phyloP scores from a whole-genome alignment of 2,797 vertebrate species.

The Danio jaintianensis region DNA sequence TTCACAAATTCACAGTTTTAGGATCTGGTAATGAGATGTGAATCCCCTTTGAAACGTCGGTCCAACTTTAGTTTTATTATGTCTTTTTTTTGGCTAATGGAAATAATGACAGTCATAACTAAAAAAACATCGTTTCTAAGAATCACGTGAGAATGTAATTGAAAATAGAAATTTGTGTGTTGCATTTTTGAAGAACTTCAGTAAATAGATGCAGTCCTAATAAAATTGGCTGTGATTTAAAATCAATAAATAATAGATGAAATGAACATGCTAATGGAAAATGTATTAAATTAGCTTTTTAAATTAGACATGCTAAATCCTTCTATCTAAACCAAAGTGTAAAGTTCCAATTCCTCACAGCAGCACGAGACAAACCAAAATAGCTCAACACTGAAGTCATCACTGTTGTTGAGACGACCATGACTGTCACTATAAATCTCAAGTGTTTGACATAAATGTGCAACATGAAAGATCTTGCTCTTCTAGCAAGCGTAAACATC shows the following conservation, averaged over 20 bases:
- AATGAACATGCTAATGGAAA: background rate
- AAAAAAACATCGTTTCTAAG: background rate
- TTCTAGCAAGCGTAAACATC: background rate
- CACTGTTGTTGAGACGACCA: background rate
- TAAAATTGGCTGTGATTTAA: background rate
- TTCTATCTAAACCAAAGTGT: background rate
- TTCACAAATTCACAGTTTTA: too few relatives aligned
- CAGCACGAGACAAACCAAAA: background rate
- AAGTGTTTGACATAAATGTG: constrained; percentile 15
- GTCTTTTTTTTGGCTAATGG: background rate
- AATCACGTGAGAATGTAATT: background rate
- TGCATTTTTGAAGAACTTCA: background rate
- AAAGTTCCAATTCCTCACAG: constrained; percentile 1
- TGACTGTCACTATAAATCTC: constrained; percentile 16
- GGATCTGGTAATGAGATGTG: too few relatives aligned
- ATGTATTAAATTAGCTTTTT: background rate
- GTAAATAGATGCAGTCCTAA: background rate
- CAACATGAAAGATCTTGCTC: background rate
- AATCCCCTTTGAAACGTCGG: too few relatives aligned
- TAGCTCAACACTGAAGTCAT: constrained; percentile 28
- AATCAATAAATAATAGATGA: background rate
- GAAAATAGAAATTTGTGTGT: background rate
- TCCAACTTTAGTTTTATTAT: background rate
- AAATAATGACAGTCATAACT: background rate
- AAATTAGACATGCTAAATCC: too few relatives aligned